Evolutionary conservation across 2,113 vertebrate species (phyloP).

Genomic region (Eptesicus fuscus): DNA sequence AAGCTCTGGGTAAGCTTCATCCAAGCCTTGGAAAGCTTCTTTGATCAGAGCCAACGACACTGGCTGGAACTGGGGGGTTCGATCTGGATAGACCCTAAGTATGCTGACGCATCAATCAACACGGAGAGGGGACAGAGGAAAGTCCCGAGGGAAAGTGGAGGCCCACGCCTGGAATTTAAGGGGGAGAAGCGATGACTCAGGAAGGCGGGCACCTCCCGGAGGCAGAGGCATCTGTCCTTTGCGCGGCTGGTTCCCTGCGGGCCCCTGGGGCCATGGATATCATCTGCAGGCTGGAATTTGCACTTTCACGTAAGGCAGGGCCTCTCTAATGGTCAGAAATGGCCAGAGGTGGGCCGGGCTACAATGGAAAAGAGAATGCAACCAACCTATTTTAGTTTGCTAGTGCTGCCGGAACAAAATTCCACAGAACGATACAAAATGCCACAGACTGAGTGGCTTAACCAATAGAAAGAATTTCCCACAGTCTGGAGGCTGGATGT

Average conservation of each 20-base stretch:
- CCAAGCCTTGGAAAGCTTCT: not conserved
- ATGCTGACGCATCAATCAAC: not conserved
- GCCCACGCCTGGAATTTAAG: not conserved
- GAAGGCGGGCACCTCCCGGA: not conserved
- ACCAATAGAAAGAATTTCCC: not conserved
- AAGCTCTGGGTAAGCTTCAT: not conserved
- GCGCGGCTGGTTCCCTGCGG: not conserved
- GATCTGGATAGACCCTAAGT: not conserved
- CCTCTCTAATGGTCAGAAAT: not conserved
- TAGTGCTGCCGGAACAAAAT: not conserved
- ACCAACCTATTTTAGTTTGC: not conserved
- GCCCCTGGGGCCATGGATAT: accelerated
- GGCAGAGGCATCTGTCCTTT: not conserved
- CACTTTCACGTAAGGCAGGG: not conserved
- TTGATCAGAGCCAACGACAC: not conserved
- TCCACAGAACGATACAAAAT: not conserved
- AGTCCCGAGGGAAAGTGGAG: not conserved
- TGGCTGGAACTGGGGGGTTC: not conserved
- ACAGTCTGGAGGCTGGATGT: not conserved
- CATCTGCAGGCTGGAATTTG: accelerated
- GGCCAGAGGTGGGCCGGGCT: not conserved
- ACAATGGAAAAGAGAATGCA: accelerated
- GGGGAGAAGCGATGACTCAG: no score
- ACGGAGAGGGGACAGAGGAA: not conserved
- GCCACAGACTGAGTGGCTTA: not conserved